These are phyloP conservation scores for Epinotia bilunana DNA, from an alignment of 2,888 invertebrate species.

Conservation along the genomic window DNA sequence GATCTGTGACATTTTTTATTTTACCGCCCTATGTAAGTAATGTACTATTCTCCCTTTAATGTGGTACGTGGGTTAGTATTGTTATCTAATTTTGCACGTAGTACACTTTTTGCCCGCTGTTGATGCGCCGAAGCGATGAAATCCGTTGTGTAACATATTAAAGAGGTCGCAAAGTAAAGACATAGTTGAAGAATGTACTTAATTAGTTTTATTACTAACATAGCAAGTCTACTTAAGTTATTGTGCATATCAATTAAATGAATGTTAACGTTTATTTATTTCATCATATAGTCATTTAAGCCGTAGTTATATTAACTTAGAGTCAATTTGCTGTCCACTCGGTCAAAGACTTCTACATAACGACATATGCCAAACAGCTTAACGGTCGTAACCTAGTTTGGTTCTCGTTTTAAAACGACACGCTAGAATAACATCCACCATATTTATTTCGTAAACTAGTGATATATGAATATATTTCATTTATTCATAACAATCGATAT, in stretches of 20 bases:
- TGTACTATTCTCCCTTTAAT: no score
- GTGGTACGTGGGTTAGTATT: no score
- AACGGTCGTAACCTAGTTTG: neutral
- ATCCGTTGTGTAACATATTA: neutral
- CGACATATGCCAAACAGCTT: neutral
- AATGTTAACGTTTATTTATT: constrained; percentile 29
- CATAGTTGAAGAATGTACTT: constrained; percentile 35
- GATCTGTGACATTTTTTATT: no score
- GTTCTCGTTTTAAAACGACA: no score
- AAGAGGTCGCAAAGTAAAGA: neutral
- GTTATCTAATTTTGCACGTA: neutral
- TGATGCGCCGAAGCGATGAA: neutral
- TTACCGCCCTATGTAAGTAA: no score
- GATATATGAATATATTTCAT: no score
- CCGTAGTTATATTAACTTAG: neutral
- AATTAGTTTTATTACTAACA: constrained; percentile 29
- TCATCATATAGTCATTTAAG: neutral
- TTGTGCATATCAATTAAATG: constrained; percentile 39
- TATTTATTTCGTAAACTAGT: no score
- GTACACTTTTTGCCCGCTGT: neutral
- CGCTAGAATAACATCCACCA: no score
- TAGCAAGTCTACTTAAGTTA: constrained; percentile 8
- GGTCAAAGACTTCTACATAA: neutral
- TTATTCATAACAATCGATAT: no score
- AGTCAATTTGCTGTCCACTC: constrained; percentile 16